A percentile compares a stretch with the other conserved stretches of the same genome.
These are phyloP conservation scores for Ophion costatus DNA, from an alignment of 2,888 invertebrate species.

Conservation along the genomic window DNA sequence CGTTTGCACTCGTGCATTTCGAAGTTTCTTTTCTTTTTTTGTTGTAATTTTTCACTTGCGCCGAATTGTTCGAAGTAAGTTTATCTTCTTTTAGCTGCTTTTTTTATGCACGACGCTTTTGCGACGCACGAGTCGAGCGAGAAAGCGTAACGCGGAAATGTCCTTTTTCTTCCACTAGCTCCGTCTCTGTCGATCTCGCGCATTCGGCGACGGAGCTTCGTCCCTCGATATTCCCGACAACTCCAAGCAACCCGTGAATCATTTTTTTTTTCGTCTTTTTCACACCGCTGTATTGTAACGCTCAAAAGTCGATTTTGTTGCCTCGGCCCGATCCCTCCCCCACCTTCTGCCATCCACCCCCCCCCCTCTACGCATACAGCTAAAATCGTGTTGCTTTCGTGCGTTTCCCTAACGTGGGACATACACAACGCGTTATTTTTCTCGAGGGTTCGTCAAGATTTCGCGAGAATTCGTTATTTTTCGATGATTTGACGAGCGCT, in stretches of 20 bases:
- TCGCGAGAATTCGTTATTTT: conserved; percentile 19
- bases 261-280: conserved; percentile 33
- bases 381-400: conserved; percentile 55
- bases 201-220: conserved; percentile 68
- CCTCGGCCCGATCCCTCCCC: conserved; percentile 14
- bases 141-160: conserved; percentile 47
- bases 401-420: conserved; percentile 45
- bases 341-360: conserved; percentile 8
- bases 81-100: neutral
- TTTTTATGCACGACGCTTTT: neutral
- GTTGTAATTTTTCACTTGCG: neutral
- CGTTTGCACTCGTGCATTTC: conserved; percentile 37
- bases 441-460: conserved; percentile 21
- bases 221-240: conserved; percentile 64
- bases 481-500: neutral
- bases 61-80: neutral
- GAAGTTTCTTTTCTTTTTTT: conserved; percentile 13
- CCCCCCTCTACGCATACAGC: neutral
- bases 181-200: conserved; percentile 55
- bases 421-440: conserved; percentile 64
- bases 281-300: conserved; percentile 41
- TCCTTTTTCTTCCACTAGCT: conserved; percentile 35
- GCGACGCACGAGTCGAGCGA: conserved; percentile 42
- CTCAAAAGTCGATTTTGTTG: conserved; percentile 38
- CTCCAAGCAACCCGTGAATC: conserved; percentile 54